These are phyloP conservation scores for Cardinalis cardinalis DNA, from an alignment of 2,113 vertebrate genomes.

Conservation along the genomic window DNA sequence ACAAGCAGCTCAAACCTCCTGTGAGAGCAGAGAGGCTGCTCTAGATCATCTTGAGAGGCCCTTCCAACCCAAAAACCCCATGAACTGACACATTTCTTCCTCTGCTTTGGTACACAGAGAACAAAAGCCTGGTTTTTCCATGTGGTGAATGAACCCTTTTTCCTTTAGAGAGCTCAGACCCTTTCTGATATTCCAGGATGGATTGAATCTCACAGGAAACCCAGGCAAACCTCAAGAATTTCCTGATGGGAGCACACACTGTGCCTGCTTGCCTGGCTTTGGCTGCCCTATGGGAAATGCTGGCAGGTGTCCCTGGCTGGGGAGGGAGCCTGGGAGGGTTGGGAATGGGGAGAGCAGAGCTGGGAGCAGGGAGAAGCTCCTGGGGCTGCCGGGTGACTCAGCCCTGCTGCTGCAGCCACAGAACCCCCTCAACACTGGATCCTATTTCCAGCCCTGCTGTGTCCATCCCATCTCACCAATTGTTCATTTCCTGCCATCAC, in stretches of 20 bases:
- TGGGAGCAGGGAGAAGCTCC: not conserved
- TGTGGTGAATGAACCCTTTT: not conserved
- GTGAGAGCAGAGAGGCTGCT: not conserved
- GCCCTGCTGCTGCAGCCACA: not conserved
- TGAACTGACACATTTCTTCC: not conserved
- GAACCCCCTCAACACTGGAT: not conserved
- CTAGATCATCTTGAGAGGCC: not conserved
- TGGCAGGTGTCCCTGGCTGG: not conserved
- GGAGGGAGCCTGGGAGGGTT: not conserved
- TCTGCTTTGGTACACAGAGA: not conserved
- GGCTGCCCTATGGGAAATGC: not conserved
- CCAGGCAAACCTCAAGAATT: not conserved
- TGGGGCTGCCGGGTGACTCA: not conserved
- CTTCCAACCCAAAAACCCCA: not conserved
- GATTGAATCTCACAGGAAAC: not conserved
- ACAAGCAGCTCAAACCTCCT: not conserved
- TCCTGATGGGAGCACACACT: not conserved
- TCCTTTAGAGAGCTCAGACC: not conserved
- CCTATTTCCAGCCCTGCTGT: not conserved
- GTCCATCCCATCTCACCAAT: not conserved
- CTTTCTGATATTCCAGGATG: not conserved
- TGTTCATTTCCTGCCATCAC: not conserved
- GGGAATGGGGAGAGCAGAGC: not conserved
- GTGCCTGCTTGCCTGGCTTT: not conserved
- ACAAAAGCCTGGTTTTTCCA: not conserved